Conservation (phyloP, 2,113 vertebrate species). For the Xiphorhynchus elegans region DNA sequence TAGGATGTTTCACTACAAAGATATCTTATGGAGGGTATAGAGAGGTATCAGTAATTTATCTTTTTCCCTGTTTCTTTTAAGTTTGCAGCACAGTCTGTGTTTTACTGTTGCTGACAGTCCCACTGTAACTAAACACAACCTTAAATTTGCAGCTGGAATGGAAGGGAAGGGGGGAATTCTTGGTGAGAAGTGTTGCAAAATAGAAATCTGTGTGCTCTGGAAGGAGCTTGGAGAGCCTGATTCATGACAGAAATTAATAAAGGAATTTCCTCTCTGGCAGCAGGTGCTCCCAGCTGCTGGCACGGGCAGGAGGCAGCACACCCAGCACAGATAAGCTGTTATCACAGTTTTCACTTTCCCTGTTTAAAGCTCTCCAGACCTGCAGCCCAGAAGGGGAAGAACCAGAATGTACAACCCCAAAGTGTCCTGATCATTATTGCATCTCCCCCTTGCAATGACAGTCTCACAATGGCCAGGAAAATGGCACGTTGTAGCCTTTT, state of each 20-base stretch:
- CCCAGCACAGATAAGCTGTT: background rate
- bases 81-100: background rate
- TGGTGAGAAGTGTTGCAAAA: background rate
- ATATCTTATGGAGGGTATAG: background rate
- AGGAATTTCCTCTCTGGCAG: background rate
- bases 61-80: background rate
- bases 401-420: background rate
- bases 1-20: background rate
- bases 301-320: background rate
- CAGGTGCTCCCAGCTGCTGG: background rate
- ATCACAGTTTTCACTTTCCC: background rate
- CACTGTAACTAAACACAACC: background rate
- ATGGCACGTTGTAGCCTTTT: background rate
- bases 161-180: background rate
- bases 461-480: background rate
- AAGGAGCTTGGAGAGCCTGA: background rate
- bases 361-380: background rate
- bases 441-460: background rate
- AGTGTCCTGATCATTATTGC: background rate
- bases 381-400: background rate
- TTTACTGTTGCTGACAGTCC: background rate
- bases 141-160: background rate
- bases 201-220: background rate
- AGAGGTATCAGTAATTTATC: background rate
- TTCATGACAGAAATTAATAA: background rate